Conservation (phyloP, 2,888 invertebrate species). For the Xanthorhoe designata region DNA sequence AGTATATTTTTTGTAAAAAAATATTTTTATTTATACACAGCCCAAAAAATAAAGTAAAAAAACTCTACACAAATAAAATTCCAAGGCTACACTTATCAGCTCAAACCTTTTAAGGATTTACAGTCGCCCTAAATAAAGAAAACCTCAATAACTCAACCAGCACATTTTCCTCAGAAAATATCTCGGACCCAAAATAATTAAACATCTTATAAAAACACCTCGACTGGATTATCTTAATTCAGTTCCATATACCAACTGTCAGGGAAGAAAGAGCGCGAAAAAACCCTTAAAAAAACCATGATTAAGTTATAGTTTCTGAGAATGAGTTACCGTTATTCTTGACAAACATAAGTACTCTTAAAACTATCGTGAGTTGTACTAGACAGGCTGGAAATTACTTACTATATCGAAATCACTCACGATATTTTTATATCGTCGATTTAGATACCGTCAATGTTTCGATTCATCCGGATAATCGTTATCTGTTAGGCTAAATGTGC, state of each 20-base stretch:
- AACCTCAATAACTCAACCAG: slow-evolving; percentile 36
- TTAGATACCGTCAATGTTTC: no score
- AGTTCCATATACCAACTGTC: slow-evolving; percentile 84
- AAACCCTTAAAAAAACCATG: slow-evolving; percentile 51
- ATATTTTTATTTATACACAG: no score
- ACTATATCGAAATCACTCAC: no score
- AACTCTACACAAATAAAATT: background rate
- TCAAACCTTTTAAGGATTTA: slow-evolving; percentile 3
- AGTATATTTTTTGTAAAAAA: no score
- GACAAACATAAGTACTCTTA: no score
- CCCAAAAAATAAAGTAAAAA: background rate
- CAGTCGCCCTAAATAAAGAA: slow-evolving; percentile 22
- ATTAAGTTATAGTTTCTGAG: slow-evolving; percentile 62
- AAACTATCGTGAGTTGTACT: no score
- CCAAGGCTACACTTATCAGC: slow-evolving; percentile 2
- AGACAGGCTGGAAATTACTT: no score
- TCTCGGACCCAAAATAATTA: slow-evolving; percentile 65
- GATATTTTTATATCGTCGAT: no score
- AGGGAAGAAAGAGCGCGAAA: slow-evolving; percentile 56
- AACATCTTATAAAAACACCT: slow-evolving; percentile 66
- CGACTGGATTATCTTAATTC: slow-evolving; percentile 80
- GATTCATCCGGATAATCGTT: no score
- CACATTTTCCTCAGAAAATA: slow-evolving; percentile 44
- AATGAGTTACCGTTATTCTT: background rate
- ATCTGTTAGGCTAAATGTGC: no score